Percentiles rank a stretch among this genome's conserved stretches.
Evolutionary conservation across 2,113 vertebrate genomes (phyloP).

Genomic region (Austrofundulus limnaeus): DNA sequence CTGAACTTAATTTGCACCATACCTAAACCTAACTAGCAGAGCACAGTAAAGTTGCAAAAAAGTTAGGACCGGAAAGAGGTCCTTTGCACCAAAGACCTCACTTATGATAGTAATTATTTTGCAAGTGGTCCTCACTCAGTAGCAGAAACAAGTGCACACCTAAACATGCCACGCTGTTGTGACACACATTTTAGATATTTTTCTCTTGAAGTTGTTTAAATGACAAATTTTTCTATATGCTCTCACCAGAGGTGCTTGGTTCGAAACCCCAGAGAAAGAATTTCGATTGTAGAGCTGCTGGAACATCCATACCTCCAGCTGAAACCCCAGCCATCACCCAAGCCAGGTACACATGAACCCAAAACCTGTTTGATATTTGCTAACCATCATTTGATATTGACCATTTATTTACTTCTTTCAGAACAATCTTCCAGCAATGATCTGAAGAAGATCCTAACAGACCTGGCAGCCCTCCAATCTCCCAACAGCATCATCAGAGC

Average conservation of each 20-base stretch:
- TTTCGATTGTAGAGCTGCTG: slow-evolving; percentile 89
- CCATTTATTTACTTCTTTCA: slow-evolving; percentile 22
- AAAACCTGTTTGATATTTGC: neutral
- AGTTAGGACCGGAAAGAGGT: too few species aligned
- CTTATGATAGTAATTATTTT: too few species aligned
- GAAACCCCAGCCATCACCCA: slow-evolving; percentile 76
- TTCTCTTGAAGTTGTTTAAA: neutral
- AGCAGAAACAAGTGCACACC: too few species aligned
- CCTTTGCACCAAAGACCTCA: too few species aligned
- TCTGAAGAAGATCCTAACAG: slow-evolving; percentile 88
- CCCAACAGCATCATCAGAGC: slow-evolving; percentile 93
- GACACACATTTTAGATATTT: neutral
- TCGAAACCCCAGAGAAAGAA: slow-evolving; percentile 89
- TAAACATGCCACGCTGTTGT: neutral
- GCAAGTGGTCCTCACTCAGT: too few species aligned
- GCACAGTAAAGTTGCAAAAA: too few species aligned
- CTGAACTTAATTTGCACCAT: too few species aligned
- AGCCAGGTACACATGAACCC: slow-evolving; percentile 78
- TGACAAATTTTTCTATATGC: neutral
- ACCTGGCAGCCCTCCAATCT: slow-evolving; percentile 91
- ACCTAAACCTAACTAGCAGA: too few species aligned
- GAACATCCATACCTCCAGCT: slow-evolving; percentile 91
- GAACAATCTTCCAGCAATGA: slow-evolving; percentile 75
- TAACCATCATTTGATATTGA: neutral
- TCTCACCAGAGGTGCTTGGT: slow-evolving; percentile 85